phyloP scores from a whole-genome alignment of 2,113 vertebrate species.

The Poecile atricapillus region DNA sequence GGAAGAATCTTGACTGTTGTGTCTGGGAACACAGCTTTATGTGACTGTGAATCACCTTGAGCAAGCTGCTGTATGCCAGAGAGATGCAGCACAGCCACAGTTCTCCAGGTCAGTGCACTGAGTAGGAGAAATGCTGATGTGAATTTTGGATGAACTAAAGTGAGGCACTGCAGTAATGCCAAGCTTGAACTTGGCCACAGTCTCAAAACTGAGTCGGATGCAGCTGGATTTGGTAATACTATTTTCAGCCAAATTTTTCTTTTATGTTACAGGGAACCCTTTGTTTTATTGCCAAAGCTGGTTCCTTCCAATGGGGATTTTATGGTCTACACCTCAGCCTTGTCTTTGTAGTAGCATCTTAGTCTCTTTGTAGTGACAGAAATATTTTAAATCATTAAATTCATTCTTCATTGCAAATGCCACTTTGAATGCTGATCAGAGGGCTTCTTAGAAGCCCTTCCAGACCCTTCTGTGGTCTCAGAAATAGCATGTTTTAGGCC shows the following conservation, averaged over 20 bases:
- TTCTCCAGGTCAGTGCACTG: neutral
- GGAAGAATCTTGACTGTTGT: neutral
- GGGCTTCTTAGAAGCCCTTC: neutral
- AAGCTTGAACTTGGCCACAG: neutral
- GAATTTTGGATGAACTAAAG: neutral
- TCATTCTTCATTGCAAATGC: neutral
- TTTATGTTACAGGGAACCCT: neutral
- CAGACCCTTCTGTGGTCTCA: neutral
- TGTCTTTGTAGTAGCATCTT: neutral
- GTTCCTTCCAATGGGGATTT: neutral
- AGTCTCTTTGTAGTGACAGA: neutral
- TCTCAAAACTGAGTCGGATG: neutral
- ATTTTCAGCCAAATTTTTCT: neutral
- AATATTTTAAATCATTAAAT: neutral
- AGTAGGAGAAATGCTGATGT: neutral
- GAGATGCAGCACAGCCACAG: accelerated
- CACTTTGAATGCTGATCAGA: neutral
- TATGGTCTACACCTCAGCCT: neutral
- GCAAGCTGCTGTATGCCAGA: neutral
- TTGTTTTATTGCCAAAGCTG: neutral
- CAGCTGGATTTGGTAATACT: neutral
- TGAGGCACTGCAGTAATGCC: neutral
- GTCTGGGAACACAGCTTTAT: neutral
- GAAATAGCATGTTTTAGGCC: neutral
- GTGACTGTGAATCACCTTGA: neutral